phyloP scores from a whole-genome alignment of 2,797 vertebrate species.

The Pyrocephalus nanus region DNA sequence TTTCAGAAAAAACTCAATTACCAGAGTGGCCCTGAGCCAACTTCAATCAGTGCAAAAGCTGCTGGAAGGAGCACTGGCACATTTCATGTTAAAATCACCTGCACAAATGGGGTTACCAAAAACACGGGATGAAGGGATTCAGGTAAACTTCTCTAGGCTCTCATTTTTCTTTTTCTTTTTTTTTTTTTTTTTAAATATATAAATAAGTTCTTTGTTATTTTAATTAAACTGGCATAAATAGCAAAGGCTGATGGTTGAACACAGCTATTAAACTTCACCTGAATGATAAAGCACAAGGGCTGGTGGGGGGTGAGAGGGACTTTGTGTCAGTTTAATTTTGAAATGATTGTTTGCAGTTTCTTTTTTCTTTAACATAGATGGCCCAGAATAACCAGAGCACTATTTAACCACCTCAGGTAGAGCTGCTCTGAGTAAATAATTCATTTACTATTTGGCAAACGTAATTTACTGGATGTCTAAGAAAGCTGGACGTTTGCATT shows the following conservation, averaged over 20 bases:
- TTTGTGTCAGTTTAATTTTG: not conserved
- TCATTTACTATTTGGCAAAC: constrained; percentile 20
- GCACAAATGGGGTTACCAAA: not conserved
- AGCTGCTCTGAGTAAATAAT: not conserved
- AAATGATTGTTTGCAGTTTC: not conserved
- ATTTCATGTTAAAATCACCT: not conserved
- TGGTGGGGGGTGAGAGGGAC: not conserved
- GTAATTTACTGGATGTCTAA: not conserved
- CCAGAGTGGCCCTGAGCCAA: not conserved
- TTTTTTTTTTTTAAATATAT: not conserved
- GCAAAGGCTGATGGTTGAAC: not conserved
- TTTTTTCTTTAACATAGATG: not conserved
- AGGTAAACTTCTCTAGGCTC: not conserved
- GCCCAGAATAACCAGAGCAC: not conserved
- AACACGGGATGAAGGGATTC: not conserved
- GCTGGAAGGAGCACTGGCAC: not conserved
- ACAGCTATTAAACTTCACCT: not conserved
- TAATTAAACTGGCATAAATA: not conserved
- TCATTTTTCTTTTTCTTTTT: not conserved
- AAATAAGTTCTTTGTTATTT: not conserved
- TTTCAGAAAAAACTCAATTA: not conserved
- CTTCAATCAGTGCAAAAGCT: not conserved
- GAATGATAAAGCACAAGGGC: not conserved
- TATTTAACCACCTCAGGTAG: not conserved
- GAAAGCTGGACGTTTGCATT: not conserved